Evolutionary conservation across 2,888 invertebrate genomes (phyloP).

Genomic region (Norana najaformis): DNA sequence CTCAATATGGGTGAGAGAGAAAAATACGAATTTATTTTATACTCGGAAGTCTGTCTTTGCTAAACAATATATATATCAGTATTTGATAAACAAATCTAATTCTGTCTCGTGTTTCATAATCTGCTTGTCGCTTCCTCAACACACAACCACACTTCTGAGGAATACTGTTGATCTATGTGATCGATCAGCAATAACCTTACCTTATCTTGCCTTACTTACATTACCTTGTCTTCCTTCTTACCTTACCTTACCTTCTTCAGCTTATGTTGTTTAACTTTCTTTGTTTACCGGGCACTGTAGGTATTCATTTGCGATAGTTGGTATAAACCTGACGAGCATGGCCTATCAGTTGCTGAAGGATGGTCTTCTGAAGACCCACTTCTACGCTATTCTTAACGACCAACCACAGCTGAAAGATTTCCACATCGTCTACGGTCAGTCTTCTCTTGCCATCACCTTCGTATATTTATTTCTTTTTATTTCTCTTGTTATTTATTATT

Average conservation of each 20-base stretch:
- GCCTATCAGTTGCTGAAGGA: slow-evolving; percentile 79
- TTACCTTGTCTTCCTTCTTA: slow-evolving; percentile 84
- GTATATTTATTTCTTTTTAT: background rate
- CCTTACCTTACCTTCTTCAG: background rate
- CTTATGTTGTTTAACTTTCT: background rate
- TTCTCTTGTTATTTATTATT: background rate
- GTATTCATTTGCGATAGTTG: slow-evolving; percentile 69
- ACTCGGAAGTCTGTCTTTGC: background rate
- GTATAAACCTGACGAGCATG: slow-evolving; percentile 92
- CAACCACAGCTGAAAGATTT: slow-evolving; percentile 69
- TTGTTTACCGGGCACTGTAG: slow-evolving; percentile 47
- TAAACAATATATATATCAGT: too few species aligned
- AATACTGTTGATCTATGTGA: background rate
- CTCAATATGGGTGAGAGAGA: slow-evolving; percentile 78
- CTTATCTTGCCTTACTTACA: slow-evolving; percentile 66
- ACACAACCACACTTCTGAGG: background rate
- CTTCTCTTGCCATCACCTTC: background rate
- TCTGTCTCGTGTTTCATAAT: background rate
- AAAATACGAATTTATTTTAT: background rate
- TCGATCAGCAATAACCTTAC: background rate
- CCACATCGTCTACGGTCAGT: slow-evolving; percentile 84
- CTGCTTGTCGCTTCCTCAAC: background rate
- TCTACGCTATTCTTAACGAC: slow-evolving; percentile 76
- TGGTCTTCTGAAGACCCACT: slow-evolving; percentile 84
- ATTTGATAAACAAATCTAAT: too few species aligned